phyloP scores from a whole-genome alignment of 1,140 invertebrate genomes.

The Drosophila seguyi region DNA sequence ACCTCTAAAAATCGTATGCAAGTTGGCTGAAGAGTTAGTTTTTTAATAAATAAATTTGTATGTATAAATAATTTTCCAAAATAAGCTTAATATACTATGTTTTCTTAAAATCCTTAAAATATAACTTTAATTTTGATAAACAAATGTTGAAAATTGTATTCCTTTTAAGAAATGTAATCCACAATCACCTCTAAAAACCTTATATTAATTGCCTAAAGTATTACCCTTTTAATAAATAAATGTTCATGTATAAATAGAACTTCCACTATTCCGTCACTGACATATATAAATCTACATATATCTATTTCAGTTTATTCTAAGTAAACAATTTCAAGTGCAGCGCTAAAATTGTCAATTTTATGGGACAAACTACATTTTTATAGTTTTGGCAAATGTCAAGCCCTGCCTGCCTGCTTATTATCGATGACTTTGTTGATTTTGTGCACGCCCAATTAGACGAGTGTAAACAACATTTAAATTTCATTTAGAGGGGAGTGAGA shows the following conservation, averaged over 20 bases:
- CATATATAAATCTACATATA: background rate
- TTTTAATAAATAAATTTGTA: too few species aligned
- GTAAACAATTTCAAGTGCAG: constrained; percentile 9
- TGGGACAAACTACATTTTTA: constrained; percentile 22
- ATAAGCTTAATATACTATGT: too few species aligned
- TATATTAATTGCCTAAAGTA: too few species aligned
- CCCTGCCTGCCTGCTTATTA: constrained; percentile 19
- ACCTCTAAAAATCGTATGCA: too few species aligned
- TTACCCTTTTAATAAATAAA: too few species aligned
- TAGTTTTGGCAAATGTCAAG: constrained; percentile 38
- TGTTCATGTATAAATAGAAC: background rate
- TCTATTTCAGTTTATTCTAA: constrained; percentile 5
- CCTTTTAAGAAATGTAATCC: too few species aligned
- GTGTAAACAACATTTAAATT: constrained; percentile 38
- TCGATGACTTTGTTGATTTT: constrained; percentile 33
- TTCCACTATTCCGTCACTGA: background rate
- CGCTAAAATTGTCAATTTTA: background rate
- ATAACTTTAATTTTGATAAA: too few species aligned
- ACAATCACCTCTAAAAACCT: too few species aligned
- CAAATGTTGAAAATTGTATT: too few species aligned
- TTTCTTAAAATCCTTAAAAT: too few species aligned
- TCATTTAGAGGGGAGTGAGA: constrained; percentile 18
- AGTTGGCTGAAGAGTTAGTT: too few species aligned
- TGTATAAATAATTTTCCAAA: too few species aligned
- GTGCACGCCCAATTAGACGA: constrained; percentile 40